Evolutionary conservation across 2,113 vertebrate species (phyloP).

Genomic region (Sus scrofa): T2T-Sscrofa CM000816.6:38711501-38712000

Average conservation of each 20-base stretch:
- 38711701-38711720: background rate
- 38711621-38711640: background rate
- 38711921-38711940: background rate
- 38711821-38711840: background rate
- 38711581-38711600: background rate
- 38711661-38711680: background rate
- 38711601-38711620: background rate
- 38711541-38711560: background rate
- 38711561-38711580: background rate
- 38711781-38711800: background rate
- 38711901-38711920: background rate
- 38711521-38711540: background rate
- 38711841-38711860: background rate
- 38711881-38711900: background rate
- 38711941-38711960: background rate
- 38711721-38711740: background rate
- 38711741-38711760: background rate
- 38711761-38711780: background rate
- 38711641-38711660: background rate
- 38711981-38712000: background rate
- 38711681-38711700: background rate
- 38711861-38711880: background rate
- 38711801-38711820: background rate
- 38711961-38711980: slow-evolving; percentile 2
- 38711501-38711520: background rate